Base-by-base conservation (phyloP, 2,113 vertebrate species). In the Lepidothrix coronata region DNA sequence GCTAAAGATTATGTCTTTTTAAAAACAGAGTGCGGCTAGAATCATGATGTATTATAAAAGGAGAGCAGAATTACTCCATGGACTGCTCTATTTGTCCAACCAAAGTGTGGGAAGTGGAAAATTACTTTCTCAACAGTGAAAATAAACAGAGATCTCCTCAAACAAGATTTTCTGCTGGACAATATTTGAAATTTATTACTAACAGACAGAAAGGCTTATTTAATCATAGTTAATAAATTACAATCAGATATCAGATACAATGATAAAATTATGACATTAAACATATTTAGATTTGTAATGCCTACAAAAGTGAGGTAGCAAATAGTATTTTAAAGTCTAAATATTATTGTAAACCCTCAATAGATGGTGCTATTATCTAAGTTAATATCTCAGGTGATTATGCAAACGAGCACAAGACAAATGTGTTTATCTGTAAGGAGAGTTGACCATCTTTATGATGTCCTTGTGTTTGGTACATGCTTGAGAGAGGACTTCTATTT, bases 331-430 rank as follows among this genome's bases (percentile, higher is more conserved):
- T 44, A 70, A 85, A 67, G 49, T 44, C 20, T 86, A 86, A 90
- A 88, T 96, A 85, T 88, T 78, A 74, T 80, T 94, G 88, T 48
- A 71, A 92, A 77, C 93, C 66, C 59, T 97, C 96, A 96, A 96
- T 96, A 97, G 96, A 94, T 97, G 96, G 96, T 96, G 96, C 97
- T 97, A 25, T 96, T 94, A 95, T 96, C 94, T 96, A 95, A 95
- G 90, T 85, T 91, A 97, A 90, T 93, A 86, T 68, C 93, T 95
- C 55, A 70, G 31, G 21, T 95, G 68, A 83, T 91, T 95, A 96
- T 94, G 89, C 75, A 94, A 86, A 83, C 23, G 5, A 88, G 43
- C 44, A 89, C 35, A 73, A 74, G 71, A 66, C 8, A 66, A 90
- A 6, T 31, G 4, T 66, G 22, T 37, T 62, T 91, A 65, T 8